phyloP scores from a whole-genome alignment of 2,888 invertebrate genomes.

The Erebia aethiops region DNA sequence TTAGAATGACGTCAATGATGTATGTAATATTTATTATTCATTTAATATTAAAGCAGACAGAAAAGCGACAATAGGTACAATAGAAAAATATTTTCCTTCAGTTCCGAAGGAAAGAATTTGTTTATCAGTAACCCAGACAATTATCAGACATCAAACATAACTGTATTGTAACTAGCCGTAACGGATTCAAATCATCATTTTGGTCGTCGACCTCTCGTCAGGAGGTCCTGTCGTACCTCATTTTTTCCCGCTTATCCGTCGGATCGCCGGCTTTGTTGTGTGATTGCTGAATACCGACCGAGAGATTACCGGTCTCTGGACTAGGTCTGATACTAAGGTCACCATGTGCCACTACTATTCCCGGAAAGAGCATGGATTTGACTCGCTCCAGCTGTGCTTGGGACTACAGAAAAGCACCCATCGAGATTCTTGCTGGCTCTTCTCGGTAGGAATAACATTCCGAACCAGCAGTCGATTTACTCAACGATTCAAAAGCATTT shows the following conservation, averaged over 20 bases:
- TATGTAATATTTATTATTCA: too few relatives aligned
- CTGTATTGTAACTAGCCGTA: conserved; percentile 27
- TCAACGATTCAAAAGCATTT: too few relatives aligned
- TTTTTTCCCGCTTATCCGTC: conserved; percentile 45
- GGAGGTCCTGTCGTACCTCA: conserved; percentile 41
- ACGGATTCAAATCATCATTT: conserved; percentile 32
- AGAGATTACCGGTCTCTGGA: conserved; percentile 24
- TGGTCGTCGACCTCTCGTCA: conserved; percentile 41
- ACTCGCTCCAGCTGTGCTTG: too few relatives aligned
- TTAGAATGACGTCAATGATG: too few relatives aligned
- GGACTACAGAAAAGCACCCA: too few relatives aligned
- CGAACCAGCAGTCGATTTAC: too few relatives aligned
- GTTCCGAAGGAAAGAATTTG: too few relatives aligned
- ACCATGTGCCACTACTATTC: not conserved
- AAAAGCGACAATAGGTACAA: too few relatives aligned
- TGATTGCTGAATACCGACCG: conserved; percentile 37
- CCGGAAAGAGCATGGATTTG: not conserved
- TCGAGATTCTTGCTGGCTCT: too few relatives aligned
- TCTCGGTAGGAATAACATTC: too few relatives aligned
- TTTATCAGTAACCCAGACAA: not conserved
- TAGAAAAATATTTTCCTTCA: too few relatives aligned
- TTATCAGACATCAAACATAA: conserved; percentile 23
- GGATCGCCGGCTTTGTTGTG: conserved; percentile 43
- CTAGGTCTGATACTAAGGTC: conserved; percentile 9
- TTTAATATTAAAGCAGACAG: too few relatives aligned